Evolutionary conservation across 2,797 vertebrate species (phyloP).

Genomic region (Lophura swinhoii): DNA sequence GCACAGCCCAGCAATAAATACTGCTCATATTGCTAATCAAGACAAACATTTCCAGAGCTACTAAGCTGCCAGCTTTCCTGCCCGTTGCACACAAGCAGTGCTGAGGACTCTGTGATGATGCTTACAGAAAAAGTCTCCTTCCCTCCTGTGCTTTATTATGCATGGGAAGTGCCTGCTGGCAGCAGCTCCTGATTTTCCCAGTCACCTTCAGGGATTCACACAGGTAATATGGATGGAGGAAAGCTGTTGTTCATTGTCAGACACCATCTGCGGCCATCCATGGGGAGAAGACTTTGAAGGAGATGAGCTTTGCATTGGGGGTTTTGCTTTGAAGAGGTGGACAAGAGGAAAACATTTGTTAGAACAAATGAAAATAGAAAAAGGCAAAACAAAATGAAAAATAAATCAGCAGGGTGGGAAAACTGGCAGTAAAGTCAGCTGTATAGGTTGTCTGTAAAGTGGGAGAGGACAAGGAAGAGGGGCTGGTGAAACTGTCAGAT

Average conservation of each 20-base stretch:
- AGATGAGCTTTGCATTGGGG: background rate
- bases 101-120: background rate
- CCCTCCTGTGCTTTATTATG: background rate
- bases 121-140: background rate
- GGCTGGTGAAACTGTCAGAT: background rate
- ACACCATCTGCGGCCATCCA: background rate
- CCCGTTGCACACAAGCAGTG: fast-evolving
- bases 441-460: background rate
- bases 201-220: background rate
- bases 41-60: background rate
- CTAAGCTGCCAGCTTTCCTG: background rate
- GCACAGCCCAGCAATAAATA: background rate
- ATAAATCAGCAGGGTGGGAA: background rate
- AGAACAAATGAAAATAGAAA: background rate
- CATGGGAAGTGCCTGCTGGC: background rate
- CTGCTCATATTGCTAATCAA: background rate
- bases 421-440: background rate
- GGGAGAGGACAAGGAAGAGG: background rate
- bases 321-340: background rate
- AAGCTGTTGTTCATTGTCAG: background rate
- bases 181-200: background rate
- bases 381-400: background rate
- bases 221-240: background rate
- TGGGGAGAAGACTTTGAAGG: background rate
- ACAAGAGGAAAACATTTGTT: background rate